These are phyloP conservation scores for Grantiella picta DNA, from an alignment of 2,113 vertebrate genomes.

Conservation along the genomic window DNA sequence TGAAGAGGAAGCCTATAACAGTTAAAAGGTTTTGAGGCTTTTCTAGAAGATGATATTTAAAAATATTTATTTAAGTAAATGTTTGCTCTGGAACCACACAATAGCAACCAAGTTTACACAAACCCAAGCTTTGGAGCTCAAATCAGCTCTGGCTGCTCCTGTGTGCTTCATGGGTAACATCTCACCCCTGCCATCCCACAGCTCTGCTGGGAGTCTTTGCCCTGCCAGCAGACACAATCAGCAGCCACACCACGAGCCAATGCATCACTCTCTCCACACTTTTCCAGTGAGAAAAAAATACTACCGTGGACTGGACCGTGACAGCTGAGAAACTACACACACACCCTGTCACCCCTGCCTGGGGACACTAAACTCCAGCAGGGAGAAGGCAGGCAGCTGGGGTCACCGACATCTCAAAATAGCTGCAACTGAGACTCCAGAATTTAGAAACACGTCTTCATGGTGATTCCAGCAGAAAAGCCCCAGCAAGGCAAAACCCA, in stretches of 20 bases:
- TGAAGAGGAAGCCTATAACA: background rate
- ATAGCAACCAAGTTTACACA: background rate
- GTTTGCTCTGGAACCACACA: background rate
- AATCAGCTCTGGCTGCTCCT: background rate
- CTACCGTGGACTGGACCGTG: background rate
- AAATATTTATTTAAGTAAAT: background rate
- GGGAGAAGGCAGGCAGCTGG: background rate
- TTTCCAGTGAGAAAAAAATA: background rate
- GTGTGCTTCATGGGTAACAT: background rate
- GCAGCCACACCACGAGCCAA: background rate
- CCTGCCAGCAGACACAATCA: background rate
- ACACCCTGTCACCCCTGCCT: background rate
- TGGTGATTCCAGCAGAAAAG: background rate
- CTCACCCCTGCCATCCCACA: background rate
- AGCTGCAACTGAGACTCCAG: background rate
- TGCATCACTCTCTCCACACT: background rate
- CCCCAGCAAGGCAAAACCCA: background rate
- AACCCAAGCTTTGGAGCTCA: background rate
- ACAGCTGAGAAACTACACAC: background rate
- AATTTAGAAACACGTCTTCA: background rate
- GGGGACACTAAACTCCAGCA: background rate
- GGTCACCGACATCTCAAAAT: conserved; percentile 1
- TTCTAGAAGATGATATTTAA: background rate
- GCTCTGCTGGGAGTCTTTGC: background rate
- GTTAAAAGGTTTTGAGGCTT: background rate